A percentile compares a stretch with the other conserved stretches of the same genome.
These are phyloP conservation scores for Fregata magnificens DNA, from an alignment of 2,113 vertebrate species.

Conservation along the genomic window DNA sequence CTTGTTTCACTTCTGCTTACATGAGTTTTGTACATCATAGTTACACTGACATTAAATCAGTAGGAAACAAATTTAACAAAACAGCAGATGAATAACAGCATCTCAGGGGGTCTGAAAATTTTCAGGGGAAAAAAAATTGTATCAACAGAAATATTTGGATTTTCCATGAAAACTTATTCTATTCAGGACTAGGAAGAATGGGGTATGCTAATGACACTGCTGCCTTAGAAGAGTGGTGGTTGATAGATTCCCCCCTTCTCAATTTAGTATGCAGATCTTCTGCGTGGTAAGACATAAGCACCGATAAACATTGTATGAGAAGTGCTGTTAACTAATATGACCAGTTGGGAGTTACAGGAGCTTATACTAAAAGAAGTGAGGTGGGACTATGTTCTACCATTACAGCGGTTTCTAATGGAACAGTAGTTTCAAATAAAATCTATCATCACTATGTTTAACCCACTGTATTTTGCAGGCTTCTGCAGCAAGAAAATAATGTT, in stretches of 20 bases:
- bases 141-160: neutral
- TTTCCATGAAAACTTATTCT: neutral
- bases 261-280: neutral
- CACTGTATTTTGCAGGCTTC: neutral
- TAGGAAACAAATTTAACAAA: neutral
- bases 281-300: neutral
- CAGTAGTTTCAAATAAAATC: neutral
- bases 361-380: neutral
- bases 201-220: neutral
- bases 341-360: neutral
- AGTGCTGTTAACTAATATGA: neutral
- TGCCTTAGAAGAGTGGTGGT: neutral
- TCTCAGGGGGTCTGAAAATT: neutral
- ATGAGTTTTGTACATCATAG: neutral
- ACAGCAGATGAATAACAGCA: neutral
- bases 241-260: neutral
- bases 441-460: neutral
- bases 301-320: neutral
- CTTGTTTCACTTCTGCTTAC: neutral
- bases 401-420: neutral
- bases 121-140: neutral
- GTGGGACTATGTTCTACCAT: neutral
- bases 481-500: neutral
- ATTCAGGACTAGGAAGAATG: neutral
- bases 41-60: neutral